Conservation (phyloP, 1,140 invertebrate genomes). For the fruit fly (Drosophila melanogaster) region Release_6_plus_ISO1_MT NT_033777.3:9495001-9495500, state of each 20-base stretch:
- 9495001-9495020: conserved; percentile 34
- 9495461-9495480: conserved; percentile 86
- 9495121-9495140: conserved; percentile 62
- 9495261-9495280: conserved; percentile 88
- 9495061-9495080: neutral
- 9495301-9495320: conserved; percentile 89
- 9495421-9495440: conserved; percentile 91
- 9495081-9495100: conserved; percentile 66
- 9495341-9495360: conserved; percentile 88
- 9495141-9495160: conserved; percentile 78
- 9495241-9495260: conserved; percentile 91
- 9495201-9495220: conserved; percentile 84
- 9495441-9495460: conserved; percentile 87
- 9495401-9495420: conserved; percentile 92
- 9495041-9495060: conserved; percentile 1
- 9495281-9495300: conserved; percentile 88
- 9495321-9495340: conserved; percentile 85
- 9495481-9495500: conserved; percentile 86
- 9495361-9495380: conserved; percentile 90
- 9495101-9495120: conserved; percentile 65
- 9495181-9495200: conserved; percentile 77
- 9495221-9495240: conserved; percentile 90
- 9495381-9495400: conserved; percentile 88
- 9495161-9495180: conserved; percentile 63
- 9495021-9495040: conserved; percentile 77